Evolutionary conservation across 2,113 vertebrate species (phyloP), one percentile per base, ranked within the genome.

Genomic region (Casuarius casuarius): DNA sequence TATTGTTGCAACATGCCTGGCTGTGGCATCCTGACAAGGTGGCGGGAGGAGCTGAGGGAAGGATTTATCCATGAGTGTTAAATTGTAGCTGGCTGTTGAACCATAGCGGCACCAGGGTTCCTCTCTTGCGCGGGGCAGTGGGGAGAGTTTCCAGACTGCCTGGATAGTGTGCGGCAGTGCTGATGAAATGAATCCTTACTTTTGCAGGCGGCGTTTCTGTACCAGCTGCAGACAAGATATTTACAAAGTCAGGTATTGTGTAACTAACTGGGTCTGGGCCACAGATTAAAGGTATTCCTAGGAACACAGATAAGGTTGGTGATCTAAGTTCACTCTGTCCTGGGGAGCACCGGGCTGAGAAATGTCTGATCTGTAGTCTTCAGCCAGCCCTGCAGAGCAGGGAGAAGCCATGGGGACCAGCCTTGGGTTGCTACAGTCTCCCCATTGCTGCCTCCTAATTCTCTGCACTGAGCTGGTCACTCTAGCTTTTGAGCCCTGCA

Each of bases 231-330:
- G 97, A 98, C 98, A 7, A 89, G 98, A 78, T 99, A 99, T 87
- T 98, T 99, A 20, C 98, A 99, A 96, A 99, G 98, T 71, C 99
- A 99, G 96, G 99, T 99, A 98, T 10, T 85, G 92, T 95, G n/a
- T 29, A 26, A 85, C 38, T 12, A 61, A 18, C 49, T 23, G 52
- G 63, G 38, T 62, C 80, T 79, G 80, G 84, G 70, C 25, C 29
- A 4, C 16, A 59, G 61, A 22, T 18, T 42, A 33, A 49, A 89
- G 28, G 29, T 51, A 22, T 26, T 90, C 61, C 67, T 65, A 19
- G 48, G 25, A 65, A 25, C 18, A 4, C 12, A 59, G 44, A 18
- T 62, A 23, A 88, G 46, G 28, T 20, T 51, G 17, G 29, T 29
- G 33, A 61, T 70, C 65, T 73, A 66, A 89, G 35, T 52, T 90